Base-by-base conservation (phyloP, 2,113 vertebrate genomes). In the Centropus unirufus region DNA sequence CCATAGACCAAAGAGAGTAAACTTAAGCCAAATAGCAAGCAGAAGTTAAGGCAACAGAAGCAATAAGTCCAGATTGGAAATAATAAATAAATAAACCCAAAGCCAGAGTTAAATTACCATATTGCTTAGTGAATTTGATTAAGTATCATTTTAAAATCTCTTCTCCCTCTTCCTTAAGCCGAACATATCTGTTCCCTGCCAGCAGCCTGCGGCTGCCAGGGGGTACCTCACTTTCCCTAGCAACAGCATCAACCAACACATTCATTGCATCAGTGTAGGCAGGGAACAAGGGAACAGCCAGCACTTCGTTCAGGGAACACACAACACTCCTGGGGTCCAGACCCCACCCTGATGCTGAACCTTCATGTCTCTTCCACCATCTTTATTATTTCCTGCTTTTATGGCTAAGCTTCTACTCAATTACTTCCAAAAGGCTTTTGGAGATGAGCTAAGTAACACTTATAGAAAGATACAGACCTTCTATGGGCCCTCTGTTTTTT, bases 221-320 rank as follows among this genome's bases (percentile, higher is more conserved):
- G 61, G 7, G 4, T 26, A 44, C 70, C 32, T 5, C 3, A 2
- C 24, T 49, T 40, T 18, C 11, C 30, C 39, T 59, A 55, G 58
- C 2, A 58, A 42, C 8, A 24, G 44, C 44, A 89, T 10, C 15
- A 72, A 11, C 21, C n/a, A 32, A 23, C 7, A 2, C 8, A 29
- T 36, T 40, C 12, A 8, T 10, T 40, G 44, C 40, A 20, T 26
- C 69, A 4, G 0, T 21, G 10, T 5, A 7, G 27, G 24, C 30
- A 34, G 73, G 83, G 51, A 82, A 11, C 12, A 23, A 34, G 16
- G 11, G 49, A 7, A 14, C 0, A 2, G 29, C 4, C 30, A 58
- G 12, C 12, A 1, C 21, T 58, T 39, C 19, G 7, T 18, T 40
- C 32, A 63, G 54, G 49, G 30, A 14, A 11, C 12, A 22, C 16